Evolutionary conservation across 1,140 invertebrate species (phyloP).

Genomic region (Heliothis virescens): DNA sequence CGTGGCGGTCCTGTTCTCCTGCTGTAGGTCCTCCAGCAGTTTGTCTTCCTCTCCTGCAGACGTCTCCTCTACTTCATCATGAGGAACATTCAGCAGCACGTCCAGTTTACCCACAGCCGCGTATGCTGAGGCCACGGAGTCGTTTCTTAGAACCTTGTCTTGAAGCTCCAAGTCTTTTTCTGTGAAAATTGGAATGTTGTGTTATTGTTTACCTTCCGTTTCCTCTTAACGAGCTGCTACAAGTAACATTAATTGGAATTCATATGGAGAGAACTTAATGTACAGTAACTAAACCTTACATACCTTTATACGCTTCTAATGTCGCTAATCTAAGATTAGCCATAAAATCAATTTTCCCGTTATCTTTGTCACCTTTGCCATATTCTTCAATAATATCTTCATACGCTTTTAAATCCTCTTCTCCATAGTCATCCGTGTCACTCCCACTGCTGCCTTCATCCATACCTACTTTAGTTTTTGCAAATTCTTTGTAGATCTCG

Average conservation of each 20-base stretch:
- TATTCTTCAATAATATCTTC: slow-evolving; percentile 73
- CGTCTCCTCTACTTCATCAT: slow-evolving; percentile 40
- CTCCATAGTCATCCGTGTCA: slow-evolving; percentile 81
- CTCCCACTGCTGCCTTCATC: slow-evolving; percentile 66
- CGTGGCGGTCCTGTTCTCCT: slow-evolving; percentile 44
- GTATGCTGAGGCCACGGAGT: slow-evolving; percentile 72
- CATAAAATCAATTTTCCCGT: slow-evolving; percentile 75
- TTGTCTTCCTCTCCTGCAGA: not conserved
- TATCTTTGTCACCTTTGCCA: slow-evolving; percentile 55
- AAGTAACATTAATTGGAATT: not conserved
- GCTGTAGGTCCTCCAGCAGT: slow-evolving; percentile 27
- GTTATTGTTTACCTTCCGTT: not conserved
- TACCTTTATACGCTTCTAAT: slow-evolving; percentile 74
- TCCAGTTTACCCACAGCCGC: slow-evolving; percentile 73
- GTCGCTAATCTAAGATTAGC: slow-evolving; percentile 75
- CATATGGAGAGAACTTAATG: not conserved
- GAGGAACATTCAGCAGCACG: slow-evolving; percentile 51
- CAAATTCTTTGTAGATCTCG: slow-evolving; percentile 79
- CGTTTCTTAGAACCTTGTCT: slow-evolving; percentile 67
- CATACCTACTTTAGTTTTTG: slow-evolving; percentile 63
- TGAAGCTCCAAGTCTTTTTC: slow-evolving; percentile 69
- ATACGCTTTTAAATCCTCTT: slow-evolving; percentile 73
- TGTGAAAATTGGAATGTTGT: slow-evolving; percentile 50
- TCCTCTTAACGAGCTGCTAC: too few species aligned
- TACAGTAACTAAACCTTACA: slow-evolving; percentile 9